Conservation (phyloP, 2,113 vertebrate genomes). For the Cyanoliseus patagonus region DNA sequence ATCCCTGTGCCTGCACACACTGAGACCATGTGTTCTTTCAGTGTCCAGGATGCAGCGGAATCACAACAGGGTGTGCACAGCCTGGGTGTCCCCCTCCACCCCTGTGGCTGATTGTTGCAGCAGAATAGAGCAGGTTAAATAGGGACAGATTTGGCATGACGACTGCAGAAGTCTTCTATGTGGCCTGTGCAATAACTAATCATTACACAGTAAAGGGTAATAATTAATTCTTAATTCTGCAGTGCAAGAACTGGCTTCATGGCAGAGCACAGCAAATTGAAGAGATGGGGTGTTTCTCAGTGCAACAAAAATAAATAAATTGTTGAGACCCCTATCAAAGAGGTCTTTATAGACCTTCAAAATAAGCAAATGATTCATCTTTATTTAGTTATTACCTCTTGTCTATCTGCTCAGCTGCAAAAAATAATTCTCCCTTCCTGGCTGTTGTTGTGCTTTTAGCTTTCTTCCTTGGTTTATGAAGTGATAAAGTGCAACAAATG, state of each 20-base stretch:
- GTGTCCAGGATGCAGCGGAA: not conserved
- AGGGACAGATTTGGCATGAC: not conserved
- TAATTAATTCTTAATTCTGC: not conserved
- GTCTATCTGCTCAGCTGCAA: not conserved
- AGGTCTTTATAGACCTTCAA: not conserved
- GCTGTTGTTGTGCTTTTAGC: not conserved
- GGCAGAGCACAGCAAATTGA: not conserved
- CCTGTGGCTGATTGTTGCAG: not conserved
- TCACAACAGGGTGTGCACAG: not conserved
- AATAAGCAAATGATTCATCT: not conserved
- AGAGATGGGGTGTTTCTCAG: not conserved
- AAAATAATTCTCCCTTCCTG: not conserved
- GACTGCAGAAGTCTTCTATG: not conserved
- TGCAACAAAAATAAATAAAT: not conserved
- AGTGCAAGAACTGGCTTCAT: not conserved
- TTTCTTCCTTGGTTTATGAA: not conserved
- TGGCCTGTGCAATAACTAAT: not conserved
- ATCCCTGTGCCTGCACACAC: not conserved
- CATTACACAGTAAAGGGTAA: not conserved
- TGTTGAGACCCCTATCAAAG: not conserved
- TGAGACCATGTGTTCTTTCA: not conserved
- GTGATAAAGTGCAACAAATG: not conserved
- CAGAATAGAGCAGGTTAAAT: not conserved
- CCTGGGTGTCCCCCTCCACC: fast-evolving
- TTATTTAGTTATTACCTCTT: not conserved